phyloP scores from a whole-genome alignment of 2,113 vertebrate species.

The Miniopterus natalensis region DNA sequence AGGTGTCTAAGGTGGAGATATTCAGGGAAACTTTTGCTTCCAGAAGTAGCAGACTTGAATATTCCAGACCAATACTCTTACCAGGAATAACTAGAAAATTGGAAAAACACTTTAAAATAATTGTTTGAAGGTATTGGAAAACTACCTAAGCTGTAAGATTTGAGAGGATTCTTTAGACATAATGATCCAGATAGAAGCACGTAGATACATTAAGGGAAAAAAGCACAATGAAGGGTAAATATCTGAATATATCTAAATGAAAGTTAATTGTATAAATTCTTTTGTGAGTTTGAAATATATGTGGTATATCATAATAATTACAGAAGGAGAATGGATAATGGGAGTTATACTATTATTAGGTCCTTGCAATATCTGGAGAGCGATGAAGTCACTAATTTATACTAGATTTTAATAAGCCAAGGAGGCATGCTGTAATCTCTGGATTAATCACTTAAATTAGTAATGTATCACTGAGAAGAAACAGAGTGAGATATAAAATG shows the following conservation, averaged over 20 bases:
- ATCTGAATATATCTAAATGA: background rate
- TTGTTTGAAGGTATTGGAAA: background rate
- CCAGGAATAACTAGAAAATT: constrained; percentile 6
- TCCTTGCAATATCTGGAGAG: background rate
- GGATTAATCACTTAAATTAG: background rate
- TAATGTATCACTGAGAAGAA: background rate
- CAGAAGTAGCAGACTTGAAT: background rate
- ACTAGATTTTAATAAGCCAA: background rate
- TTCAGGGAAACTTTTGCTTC: background rate
- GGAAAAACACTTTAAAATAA: background rate
- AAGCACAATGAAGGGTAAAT: background rate
- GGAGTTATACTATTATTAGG: background rate
- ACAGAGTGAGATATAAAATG: background rate
- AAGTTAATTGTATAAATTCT: background rate
- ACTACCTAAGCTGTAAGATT: background rate
- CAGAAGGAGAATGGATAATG: background rate
- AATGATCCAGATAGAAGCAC: background rate
- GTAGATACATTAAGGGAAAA: background rate
- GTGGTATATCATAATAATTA: background rate
- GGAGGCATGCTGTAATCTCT: background rate
- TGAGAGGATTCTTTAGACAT: background rate
- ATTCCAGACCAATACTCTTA: background rate
- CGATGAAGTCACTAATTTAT: background rate
- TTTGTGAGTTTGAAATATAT: background rate
- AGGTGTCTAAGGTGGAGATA: background rate